phyloP scores from a whole-genome alignment of 1,140 invertebrate genomes.

The Diuraphis noxia region DNA sequence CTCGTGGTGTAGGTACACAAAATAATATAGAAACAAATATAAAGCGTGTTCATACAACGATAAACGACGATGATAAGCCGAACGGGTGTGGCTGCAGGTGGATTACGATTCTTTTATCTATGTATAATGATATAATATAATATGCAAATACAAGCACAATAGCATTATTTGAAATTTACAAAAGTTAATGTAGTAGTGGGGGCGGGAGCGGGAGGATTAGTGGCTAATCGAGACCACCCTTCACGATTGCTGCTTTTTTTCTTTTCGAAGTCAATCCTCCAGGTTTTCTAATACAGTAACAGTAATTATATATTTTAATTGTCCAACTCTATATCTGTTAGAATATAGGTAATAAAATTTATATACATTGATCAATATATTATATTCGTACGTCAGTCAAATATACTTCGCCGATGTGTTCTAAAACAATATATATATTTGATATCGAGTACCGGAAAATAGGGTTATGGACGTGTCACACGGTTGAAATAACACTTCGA shows the following conservation, averaged over 20 bases:
- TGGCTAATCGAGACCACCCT: neutral
- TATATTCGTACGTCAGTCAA: neutral
- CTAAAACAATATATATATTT: neutral
- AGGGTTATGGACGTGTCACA: neutral
- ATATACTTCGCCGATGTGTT: neutral
- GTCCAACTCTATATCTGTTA: neutral
- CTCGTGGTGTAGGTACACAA: neutral
- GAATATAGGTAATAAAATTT: neutral
- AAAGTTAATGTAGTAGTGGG: neutral
- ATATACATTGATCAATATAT: no score
- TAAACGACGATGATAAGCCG: neutral
- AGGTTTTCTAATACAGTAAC: neutral
- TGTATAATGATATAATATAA: neutral
- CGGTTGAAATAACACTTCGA: neutral
- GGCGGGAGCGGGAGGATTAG: rapidly evolving
- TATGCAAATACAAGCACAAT: neutral
- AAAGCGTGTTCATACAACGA: neutral
- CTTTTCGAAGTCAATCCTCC: neutral
- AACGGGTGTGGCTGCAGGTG: no score
- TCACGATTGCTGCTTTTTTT: neutral
- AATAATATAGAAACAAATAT: neutral
- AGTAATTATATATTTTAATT: no score
- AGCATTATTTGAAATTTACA: neutral
- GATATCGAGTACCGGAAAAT: neutral
- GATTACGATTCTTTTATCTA: neutral